Evolutionary conservation across 2,113 vertebrate genomes (phyloP).

Genomic region (Varanus komodoensis): DNA sequence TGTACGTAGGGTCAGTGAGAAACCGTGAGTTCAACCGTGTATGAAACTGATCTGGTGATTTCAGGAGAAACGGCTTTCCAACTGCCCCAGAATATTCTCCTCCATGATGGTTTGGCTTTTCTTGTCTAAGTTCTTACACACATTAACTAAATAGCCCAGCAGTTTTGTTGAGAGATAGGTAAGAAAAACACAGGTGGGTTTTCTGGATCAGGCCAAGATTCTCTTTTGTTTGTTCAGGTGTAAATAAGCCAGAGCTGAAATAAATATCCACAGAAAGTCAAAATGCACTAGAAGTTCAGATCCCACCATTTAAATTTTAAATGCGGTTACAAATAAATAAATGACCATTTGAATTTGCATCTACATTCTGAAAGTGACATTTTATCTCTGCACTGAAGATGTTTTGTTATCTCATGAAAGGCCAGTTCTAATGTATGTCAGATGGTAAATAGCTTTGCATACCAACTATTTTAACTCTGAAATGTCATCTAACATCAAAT

Average conservation of each 20-base stretch:
- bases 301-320: not conserved
- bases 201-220: too few species aligned
- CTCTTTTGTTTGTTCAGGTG: not conserved
- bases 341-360: not conserved
- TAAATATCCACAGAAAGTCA: not conserved
- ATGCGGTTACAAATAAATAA: not conserved
- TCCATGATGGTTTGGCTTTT: not conserved
- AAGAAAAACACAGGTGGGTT: not conserved
- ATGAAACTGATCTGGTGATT: too few species aligned
- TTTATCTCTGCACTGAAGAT: not conserved
- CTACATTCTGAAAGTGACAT: not conserved
- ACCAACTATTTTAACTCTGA: not conserved
- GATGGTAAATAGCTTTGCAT: not conserved
- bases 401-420: not conserved
- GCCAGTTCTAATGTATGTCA: not conserved
- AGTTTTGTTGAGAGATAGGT: not conserved
- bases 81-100: too few species aligned
- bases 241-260: not conserved
- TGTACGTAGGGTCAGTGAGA: too few species aligned
- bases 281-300: not conserved
- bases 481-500: too few species aligned
- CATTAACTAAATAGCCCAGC: too few species aligned
- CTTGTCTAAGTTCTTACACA: not conserved
- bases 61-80: too few species aligned
- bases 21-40: too few species aligned